A percentile compares a stretch with the other conserved stretches of the same genome.
These are phyloP conservation scores for Eubasilissa regina DNA, from an alignment of 1,140 invertebrate genomes.

Conservation along the genomic window DNA sequence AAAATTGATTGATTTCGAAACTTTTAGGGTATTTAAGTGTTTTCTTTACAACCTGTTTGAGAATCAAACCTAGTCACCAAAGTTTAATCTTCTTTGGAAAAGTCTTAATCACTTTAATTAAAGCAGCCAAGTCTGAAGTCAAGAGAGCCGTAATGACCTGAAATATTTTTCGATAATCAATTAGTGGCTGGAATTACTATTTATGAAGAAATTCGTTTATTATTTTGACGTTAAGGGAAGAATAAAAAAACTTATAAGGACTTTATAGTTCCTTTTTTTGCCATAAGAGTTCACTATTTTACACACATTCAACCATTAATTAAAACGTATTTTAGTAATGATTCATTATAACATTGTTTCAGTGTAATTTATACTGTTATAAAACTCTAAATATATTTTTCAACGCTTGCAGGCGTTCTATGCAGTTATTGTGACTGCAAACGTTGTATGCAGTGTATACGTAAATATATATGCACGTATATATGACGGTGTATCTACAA, in stretches of 20 bases:
- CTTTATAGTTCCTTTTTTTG: not conserved
- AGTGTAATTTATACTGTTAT: no score
- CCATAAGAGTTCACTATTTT: no score
- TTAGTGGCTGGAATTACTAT: conserved; percentile 5
- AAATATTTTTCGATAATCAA: conserved; percentile 33
- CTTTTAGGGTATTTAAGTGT: conserved; percentile 25
- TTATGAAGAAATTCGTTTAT: conserved; percentile 35
- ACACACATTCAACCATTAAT: no score
- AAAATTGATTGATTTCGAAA: conserved; percentile 29
- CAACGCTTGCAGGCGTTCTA: no score
- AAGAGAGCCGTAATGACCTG: conserved; percentile 1
- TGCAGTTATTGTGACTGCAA: no score
- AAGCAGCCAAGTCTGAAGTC: not conserved
- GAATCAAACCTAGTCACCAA: conserved; percentile 19
- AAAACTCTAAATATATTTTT: no score
- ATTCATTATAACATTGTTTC: no score
- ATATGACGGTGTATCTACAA: no score
- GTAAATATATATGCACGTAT: no score
- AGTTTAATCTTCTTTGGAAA: conserved; percentile 15
- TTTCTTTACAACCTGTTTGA: conserved; percentile 18
- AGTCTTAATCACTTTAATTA: conserved; percentile 40
- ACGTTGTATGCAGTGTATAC: no score
- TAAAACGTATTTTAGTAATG: no score
- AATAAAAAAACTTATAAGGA: conserved; percentile 5
- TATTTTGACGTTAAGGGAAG: not conserved